Percentiles rank a stretch among this genome's conserved stretches.
Conservation (phyloP, 1,140 invertebrate genomes). For the Drosophila kohkoa region DNA sequence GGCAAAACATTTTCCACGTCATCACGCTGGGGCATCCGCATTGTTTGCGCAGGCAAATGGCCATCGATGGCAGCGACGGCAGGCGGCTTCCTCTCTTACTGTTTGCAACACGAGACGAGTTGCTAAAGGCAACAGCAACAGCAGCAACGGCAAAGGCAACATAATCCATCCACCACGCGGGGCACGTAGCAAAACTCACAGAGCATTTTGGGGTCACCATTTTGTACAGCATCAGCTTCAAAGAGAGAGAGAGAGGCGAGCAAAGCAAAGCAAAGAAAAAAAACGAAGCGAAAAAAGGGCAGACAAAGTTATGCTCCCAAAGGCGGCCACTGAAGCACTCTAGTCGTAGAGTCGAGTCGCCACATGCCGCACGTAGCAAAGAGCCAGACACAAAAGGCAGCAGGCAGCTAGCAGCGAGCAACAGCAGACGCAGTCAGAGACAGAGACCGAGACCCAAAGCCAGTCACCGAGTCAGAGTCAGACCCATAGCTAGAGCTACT, state of each 20-base stretch:
- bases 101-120: slow-evolving; percentile 25
- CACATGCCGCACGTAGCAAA: slow-evolving; percentile 54
- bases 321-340: slow-evolving; percentile 38
- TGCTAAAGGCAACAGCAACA: not conserved
- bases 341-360: slow-evolving; percentile 1
- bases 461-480: not conserved
- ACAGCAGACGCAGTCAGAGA: not conserved
- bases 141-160: slow-evolving; percentile 11
- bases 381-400: slow-evolving; percentile 22
- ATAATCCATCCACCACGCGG: slow-evolving; percentile 40
- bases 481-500: slow-evolving; percentile 53
- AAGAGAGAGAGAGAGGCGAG: not conserved
- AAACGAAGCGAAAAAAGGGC: slow-evolving; percentile 31
- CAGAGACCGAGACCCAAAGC: not conserved
- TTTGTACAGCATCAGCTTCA: slow-evolving; percentile 28
- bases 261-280: not conserved
- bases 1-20: slow-evolving; percentile 71
- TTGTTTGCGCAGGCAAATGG: slow-evolving; percentile 55
- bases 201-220: slow-evolving; percentile 32
- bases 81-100: not conserved
- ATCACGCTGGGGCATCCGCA: slow-evolving; percentile 66
- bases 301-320: slow-evolving; percentile 57
- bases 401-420: not conserved
- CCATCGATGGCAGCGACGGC: slow-evolving; percentile 11
- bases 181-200: slow-evolving; percentile 44